Evolutionary conservation across 2,797 vertebrate species (phyloP).

Genomic region (Adelosebastes latens): DNA sequence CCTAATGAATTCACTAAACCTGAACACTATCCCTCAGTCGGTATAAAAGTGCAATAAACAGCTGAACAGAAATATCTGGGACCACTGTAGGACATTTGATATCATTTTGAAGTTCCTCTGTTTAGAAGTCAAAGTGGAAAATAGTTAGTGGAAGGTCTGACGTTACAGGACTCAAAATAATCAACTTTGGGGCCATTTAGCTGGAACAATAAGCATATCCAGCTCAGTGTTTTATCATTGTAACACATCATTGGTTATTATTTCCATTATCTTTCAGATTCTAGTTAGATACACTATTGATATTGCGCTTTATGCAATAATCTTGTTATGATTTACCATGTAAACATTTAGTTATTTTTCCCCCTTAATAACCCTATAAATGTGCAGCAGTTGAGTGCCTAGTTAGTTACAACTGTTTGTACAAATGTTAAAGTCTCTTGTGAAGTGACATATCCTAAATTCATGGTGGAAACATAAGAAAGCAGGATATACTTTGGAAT

Average conservation of each 20-base stretch:
- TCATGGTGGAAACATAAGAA: constrained; percentile 9
- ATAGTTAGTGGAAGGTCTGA: background rate
- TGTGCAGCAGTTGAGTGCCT: constrained; percentile 48
- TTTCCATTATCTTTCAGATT: constrained; percentile 22
- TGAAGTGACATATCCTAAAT: constrained; percentile 39
- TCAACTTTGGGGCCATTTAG: constrained; percentile 21
- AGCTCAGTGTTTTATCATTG: background rate
- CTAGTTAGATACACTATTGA: constrained; percentile 40
- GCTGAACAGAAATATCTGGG: constrained; percentile 14
- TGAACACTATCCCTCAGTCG: constrained; percentile 67
- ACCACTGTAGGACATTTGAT: constrained; percentile 13
- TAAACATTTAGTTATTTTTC: constrained; percentile 68
- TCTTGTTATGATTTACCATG: constrained; percentile 78
- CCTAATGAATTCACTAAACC: constrained; percentile 41
- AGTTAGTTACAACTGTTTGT: constrained; percentile 52
- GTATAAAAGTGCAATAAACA: constrained; percentile 69
- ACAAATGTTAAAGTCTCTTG: constrained; percentile 38
- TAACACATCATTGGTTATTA: background rate
- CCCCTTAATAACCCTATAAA: constrained; percentile 7
- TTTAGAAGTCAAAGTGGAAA: background rate
- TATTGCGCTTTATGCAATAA: constrained; percentile 75
- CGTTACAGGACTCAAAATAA: background rate
- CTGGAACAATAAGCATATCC: background rate
- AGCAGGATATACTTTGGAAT: constrained; percentile 8
- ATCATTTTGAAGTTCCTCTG: background rate